Evolutionary conservation across 1,140 invertebrate species (phyloP), one percentile per base, ranked within the genome.

Genomic region (Drusus annulatus): DNA sequence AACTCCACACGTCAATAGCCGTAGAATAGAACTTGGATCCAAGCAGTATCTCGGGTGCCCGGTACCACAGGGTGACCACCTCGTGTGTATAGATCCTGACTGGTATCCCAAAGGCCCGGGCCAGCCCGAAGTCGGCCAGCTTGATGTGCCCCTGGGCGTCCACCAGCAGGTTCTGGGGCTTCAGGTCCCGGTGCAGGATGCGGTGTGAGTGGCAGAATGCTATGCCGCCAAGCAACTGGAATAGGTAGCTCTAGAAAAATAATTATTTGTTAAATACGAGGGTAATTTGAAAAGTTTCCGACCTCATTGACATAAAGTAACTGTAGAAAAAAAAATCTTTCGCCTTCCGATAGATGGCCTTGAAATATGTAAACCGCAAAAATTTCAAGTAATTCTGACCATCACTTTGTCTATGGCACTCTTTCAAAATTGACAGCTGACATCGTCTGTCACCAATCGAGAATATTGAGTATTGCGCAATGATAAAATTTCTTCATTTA

Each of bases 41-140:
- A 6, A 99, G 89, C 60, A 99, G 90, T 84, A 99, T 96, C 90
- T 99, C 98, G 3, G 98, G 98, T 5, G 98, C 96, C 84, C 98
- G 91, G 89, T 99, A 99, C 98, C 98, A 99, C 60, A 99, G 90
- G 6, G 98, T 99, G 0, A 99, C 94, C 8, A 99, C 97, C 91
- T 98, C 97, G 88, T 98, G 96, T 0, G 97, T 98, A 85, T 97
- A 98, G 3, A 93, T 93, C 60, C 95, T 90, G 78, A 97, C 92
- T 7, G 97, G 97, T 25, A 98, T 88, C 54, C 93, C 93, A 88
- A 97, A 97, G 5, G 93, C 93, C 78, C 97, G 90, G 1, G 96
- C 96, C 54, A 98, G 88, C 28, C 97, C 97, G 90, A 98, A 98
- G 90, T 98, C 97, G 1, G 96, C 96, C 58, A 98, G 86, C 90